These are phyloP conservation scores for Chroicocephalus ridibundus DNA, from an alignment of 2,113 vertebrate genomes.

Conservation along the genomic window DNA sequence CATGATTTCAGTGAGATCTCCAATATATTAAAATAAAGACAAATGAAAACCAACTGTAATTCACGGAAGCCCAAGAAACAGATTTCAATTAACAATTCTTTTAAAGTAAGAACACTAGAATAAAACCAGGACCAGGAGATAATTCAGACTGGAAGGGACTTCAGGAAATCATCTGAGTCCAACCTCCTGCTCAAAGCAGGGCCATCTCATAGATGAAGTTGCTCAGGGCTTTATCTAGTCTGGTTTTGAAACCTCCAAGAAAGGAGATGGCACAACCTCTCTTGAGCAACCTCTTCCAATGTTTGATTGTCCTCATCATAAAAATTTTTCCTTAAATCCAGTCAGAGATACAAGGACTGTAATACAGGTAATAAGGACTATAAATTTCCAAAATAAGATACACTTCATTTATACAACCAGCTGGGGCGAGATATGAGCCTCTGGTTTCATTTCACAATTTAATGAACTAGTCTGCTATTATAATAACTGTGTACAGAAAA, in stretches of 20 bases:
- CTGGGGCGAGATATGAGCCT: not conserved
- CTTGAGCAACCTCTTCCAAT: not conserved
- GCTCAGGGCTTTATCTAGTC: not conserved
- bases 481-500: not conserved
- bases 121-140: rapidly evolving
- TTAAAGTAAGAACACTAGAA: not conserved
- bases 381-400: not conserved
- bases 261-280: not conserved
- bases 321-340: not conserved
- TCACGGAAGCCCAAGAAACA: not conserved
- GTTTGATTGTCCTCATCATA: too few relatives aligned
- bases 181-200: not conserved
- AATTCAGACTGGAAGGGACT: not conserved
- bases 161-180: not conserved
- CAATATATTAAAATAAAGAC: not conserved
- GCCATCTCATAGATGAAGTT: not conserved
- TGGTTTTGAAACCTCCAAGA: not conserved
- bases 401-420: not conserved
- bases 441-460: not conserved
- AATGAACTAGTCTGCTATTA: not conserved
- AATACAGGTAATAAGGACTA: not conserved
- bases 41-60: not conserved
- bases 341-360: not conserved
- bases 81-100: not conserved
- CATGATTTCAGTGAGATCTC: not conserved